These are phyloP conservation scores for Mycteria americana DNA, from an alignment of 2,797 vertebrate species.

Conservation along the genomic window DNA sequence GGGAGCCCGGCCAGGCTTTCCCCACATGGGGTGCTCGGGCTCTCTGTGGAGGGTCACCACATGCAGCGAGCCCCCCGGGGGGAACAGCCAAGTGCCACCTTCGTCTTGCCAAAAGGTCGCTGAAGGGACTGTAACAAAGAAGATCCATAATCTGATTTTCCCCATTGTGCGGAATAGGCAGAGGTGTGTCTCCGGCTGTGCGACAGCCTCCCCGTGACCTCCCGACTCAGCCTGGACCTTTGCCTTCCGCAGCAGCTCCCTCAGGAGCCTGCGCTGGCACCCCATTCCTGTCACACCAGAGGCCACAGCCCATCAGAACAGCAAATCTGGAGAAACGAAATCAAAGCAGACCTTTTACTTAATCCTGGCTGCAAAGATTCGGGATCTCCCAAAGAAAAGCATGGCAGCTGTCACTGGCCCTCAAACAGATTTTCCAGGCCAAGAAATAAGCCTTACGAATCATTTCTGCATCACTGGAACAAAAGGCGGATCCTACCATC, in stretches of 20 bases:
- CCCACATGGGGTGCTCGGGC: background rate
- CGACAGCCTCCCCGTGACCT: background rate
- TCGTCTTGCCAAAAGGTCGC: background rate
- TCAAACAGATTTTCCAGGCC: background rate
- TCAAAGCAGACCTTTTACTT: constrained; percentile 25
- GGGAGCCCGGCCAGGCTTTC: background rate
- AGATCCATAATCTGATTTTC: background rate
- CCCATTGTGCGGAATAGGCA: background rate
- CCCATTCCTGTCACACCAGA: background rate
- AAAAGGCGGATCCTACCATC: background rate
- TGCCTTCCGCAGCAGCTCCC: background rate
- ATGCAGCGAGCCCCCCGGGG: background rate
- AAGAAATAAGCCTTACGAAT: background rate
- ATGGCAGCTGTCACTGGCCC: constrained; percentile 24
- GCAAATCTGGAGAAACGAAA: constrained; percentile 1
- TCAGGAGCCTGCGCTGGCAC: background rate
- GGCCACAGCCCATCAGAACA: background rate
- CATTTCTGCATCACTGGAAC: constrained; percentile 3
- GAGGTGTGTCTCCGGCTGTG: background rate
- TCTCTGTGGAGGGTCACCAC: background rate
- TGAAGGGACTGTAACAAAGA: background rate
- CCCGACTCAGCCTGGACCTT: background rate
- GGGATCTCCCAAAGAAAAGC: constrained; percentile 46
- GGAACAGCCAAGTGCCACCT: background rate
- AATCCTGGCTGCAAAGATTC: background rate